Evolutionary conservation across 2,797 vertebrate genomes (phyloP).

Genomic region (Masticophis lateralis): DNA sequence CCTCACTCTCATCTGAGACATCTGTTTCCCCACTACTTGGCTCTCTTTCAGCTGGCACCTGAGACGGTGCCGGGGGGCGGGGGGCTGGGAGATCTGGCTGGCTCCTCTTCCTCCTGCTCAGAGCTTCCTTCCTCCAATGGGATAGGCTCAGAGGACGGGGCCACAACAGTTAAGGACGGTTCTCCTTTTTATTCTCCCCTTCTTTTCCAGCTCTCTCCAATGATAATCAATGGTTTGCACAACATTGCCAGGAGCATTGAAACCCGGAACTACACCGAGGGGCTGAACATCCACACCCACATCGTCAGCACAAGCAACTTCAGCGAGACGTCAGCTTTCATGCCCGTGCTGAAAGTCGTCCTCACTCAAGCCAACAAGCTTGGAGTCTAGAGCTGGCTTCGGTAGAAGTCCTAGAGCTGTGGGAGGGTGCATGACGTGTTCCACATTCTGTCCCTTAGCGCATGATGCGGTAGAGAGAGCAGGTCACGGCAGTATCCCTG

Average conservation of each 20-base stretch:
- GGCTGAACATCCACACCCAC: constrained; percentile 93
- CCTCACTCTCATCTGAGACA: too few relatives aligned
- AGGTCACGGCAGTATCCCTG: constrained; percentile 50
- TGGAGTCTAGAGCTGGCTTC: constrained; percentile 73
- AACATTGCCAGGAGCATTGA: constrained; percentile 89
- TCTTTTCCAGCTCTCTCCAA: constrained; percentile 85
- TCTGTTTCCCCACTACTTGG: too few relatives aligned
- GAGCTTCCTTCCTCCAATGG: too few relatives aligned
- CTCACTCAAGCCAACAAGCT: constrained; percentile 96
- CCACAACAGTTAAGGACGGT: too few relatives aligned
- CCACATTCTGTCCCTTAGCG: constrained; percentile 28
- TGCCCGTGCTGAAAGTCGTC: constrained; percentile 97
- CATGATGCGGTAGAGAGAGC: constrained; percentile 54
- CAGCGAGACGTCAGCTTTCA: constrained; percentile 97
- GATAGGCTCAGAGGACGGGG: too few relatives aligned
- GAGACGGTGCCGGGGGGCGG: too few relatives aligned
- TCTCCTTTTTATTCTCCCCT: not conserved
- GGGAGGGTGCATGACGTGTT: constrained; percentile 61
- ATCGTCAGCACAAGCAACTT: constrained; percentile 98
- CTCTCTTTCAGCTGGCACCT: too few relatives aligned
- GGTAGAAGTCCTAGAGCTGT: constrained; percentile 34
- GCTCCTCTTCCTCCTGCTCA: too few relatives aligned
- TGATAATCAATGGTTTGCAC: constrained; percentile 89
- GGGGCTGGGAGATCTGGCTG: too few relatives aligned
- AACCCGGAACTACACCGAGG: constrained; percentile 83